phyloP scores from a whole-genome alignment of 2,113 vertebrate genomes.

The Aegithalos caudatus region DNA sequence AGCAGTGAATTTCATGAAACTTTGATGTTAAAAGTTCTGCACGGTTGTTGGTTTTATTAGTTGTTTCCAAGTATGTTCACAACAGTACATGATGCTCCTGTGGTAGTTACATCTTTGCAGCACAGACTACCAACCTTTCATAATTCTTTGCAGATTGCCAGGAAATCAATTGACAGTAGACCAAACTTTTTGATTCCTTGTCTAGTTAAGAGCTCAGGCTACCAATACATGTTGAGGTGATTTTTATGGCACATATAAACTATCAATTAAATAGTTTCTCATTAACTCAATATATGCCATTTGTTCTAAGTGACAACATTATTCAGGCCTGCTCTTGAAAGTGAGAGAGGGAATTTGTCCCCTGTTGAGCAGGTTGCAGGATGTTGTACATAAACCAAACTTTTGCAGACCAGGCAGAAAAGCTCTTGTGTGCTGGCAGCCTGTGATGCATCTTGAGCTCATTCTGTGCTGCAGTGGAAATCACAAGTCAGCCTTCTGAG shows the following conservation, averaged over 20 bases:
- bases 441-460: background rate
- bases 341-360: background rate
- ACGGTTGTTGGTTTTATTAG: background rate
- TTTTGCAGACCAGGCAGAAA: background rate
- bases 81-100: background rate
- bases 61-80: background rate
- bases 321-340: background rate
- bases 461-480: background rate
- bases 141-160: background rate
- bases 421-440: background rate
- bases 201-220: background rate
- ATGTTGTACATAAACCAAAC: background rate
- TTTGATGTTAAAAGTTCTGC: background rate
- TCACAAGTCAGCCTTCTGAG: background rate
- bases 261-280: background rate
- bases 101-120: background rate
- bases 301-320: background rate
- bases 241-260: background rate
- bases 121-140: background rate
- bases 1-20: background rate
- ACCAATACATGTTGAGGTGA: accelerated
- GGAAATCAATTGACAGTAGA: background rate
- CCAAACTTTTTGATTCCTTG: background rate
- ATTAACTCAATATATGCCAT: background rate
- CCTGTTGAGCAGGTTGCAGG: background rate